phyloP scores from a whole-genome alignment of 2,113 vertebrate species.

The Sus scrofa region DNA sequence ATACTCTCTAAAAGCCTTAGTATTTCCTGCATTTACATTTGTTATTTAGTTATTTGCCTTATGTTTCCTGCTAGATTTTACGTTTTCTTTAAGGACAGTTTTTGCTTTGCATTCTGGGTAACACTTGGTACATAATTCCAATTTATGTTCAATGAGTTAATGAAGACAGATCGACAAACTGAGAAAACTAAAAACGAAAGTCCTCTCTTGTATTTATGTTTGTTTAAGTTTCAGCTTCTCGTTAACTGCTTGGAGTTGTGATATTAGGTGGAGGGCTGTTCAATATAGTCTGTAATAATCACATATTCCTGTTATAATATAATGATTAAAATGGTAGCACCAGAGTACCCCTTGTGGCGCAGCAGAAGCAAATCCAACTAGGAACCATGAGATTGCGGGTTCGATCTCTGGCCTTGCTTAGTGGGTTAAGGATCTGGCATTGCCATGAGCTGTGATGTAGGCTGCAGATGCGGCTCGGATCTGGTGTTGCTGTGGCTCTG shows the following conservation, averaged over 20 bases:
- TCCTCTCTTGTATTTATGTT: not conserved
- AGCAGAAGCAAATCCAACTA: too few species aligned
- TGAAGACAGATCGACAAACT: not conserved
- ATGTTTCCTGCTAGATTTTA: slow-evolving; percentile 12
- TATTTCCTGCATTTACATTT: slow-evolving; percentile 3
- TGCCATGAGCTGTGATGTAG: too few species aligned
- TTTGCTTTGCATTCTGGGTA: not conserved
- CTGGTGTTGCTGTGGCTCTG: too few species aligned
- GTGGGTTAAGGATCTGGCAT: too few species aligned
- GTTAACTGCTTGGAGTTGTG: not conserved
- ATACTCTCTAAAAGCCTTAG: not conserved
- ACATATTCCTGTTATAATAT: not conserved
- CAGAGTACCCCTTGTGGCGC: too few species aligned
- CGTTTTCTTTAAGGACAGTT: not conserved
- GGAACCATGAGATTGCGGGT: too few species aligned
- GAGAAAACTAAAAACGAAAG: not conserved
- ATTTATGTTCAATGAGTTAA: not conserved
- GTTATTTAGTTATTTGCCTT: not conserved
- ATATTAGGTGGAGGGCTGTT: not conserved
- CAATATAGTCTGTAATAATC: not conserved
- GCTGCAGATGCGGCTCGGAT: too few species aligned
- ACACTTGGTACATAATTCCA: not conserved
- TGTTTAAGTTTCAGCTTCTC: slow-evolving; percentile 10
- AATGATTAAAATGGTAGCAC: not conserved
- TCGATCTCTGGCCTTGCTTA: too few species aligned